Base-by-base conservation (phyloP, 2,113 vertebrate genomes). In the Tenrec ecaudatus region DNA sequence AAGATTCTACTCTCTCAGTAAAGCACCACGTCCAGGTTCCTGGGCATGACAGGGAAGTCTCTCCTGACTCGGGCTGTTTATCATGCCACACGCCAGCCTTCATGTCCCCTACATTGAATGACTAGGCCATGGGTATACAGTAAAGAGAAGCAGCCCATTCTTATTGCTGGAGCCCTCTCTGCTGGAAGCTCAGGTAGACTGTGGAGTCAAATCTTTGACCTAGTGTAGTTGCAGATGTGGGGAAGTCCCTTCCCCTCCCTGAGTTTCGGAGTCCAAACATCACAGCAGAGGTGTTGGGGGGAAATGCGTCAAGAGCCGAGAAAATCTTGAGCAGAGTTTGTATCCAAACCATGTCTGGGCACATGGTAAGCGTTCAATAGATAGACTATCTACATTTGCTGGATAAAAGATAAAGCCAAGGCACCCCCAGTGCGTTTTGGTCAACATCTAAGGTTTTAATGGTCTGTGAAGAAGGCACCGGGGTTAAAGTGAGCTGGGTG, bases 221-320 rank as follows among this genome's bases (percentile, higher is more conserved):
- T 68, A 36, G 77, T 43, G 58, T 80, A 78, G 29, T 15, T 82
- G 33, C 2, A 94, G 73, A 40, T 29, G 29, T n/a, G 25, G 58
- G 86, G 43, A 76, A 68, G 80, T 71, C 58, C 38, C n/a, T 64
- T 92, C 58, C 62, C 10, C 17, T 94, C 10, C 60, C 29, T 33
- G 60, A 64, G 38, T 68, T 64, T 95, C 23, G 22, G 84, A 71
- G 29, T 95, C 58, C 23, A 57, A 69, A 36, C 57, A 60, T 89
- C 58, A 68, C 10, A 68, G 20, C 33, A 27, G 3, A 20, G 6
- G 4, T 38, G 1, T 36, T 33, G 80, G 58, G 43, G 88, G 27
- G 43, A 91, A 40, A 76, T 11, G 31, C 75, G 82, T 4, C 6
- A 6, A 36, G 5, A 15, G 33, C 33, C 2, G 19, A 58, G 27